phyloP scores from a whole-genome alignment of 2,797 vertebrate genomes.

The Cercopithecus neglectus region DNA sequence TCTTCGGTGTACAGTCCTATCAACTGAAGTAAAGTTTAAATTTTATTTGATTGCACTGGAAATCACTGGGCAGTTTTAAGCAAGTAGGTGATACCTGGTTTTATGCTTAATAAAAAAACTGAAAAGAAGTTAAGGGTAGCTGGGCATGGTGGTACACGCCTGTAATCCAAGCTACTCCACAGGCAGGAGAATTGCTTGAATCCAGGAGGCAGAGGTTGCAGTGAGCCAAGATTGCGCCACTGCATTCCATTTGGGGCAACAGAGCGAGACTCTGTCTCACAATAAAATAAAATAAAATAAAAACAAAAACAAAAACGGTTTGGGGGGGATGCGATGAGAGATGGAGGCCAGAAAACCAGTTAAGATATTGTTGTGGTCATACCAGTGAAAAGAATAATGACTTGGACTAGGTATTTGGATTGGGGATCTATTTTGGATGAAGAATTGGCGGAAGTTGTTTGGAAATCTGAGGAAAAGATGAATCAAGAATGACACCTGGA shows the following conservation, averaged over 20 bases:
- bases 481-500: neutral
- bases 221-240: neutral
- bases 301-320: neutral
- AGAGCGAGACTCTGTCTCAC: neutral
- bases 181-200: neutral
- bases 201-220: neutral
- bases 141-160: neutral
- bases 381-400: neutral
- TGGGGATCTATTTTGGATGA: neutral
- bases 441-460: neutral
- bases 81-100: neutral
- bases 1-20: neutral
- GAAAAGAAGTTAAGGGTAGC: neutral
- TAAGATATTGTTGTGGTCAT: neutral
- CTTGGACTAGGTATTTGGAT: neutral
- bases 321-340: neutral
- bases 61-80: neutral
- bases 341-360: neutral
- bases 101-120: neutral
- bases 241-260: neutral
- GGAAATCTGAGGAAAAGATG: neutral
- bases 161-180: neutral
- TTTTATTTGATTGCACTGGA: conserved; percentile 24
- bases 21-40: neutral
- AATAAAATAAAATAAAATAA: neutral